Conservation (phyloP, 2,888 invertebrate species). For the Junonia oenone region DNA sequence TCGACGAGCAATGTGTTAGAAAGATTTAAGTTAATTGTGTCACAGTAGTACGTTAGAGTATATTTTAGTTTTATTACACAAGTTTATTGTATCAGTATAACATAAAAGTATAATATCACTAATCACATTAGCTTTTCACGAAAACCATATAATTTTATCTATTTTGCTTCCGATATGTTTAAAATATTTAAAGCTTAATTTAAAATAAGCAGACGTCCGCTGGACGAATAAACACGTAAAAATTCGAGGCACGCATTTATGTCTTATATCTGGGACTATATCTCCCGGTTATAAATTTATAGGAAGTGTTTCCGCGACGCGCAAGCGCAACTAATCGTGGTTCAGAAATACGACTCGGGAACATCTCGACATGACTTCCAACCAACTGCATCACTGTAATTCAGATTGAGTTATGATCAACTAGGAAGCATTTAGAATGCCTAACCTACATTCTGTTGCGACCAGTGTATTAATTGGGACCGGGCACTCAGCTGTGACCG, state of each 20-base stretch:
- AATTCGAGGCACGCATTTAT: slow-evolving; percentile 23
- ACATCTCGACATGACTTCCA: slow-evolving; percentile 18
- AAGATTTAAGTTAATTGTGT: not conserved
- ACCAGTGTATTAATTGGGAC: slow-evolving; percentile 30
- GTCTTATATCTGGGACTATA: slow-evolving; percentile 24
- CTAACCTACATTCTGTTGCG: slow-evolving; percentile 30
- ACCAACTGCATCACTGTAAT: slow-evolving; percentile 20
- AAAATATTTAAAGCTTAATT: slow-evolving; percentile 26
- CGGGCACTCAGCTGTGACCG: slow-evolving; percentile 26
- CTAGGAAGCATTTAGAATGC: slow-evolving; percentile 31
- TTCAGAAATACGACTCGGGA: slow-evolving; percentile 9
- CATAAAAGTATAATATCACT: not conserved
- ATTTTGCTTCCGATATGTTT: slow-evolving; percentile 15
- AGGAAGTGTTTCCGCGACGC: slow-evolving; percentile 24
- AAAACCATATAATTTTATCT: slow-evolving; percentile 2
- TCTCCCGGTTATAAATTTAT: slow-evolving; percentile 28
- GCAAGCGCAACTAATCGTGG: not conserved
- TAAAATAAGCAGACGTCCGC: slow-evolving; percentile 31
- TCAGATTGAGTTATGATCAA: slow-evolving; percentile 27
- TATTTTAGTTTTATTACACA: not conserved
- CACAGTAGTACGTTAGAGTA: not conserved
- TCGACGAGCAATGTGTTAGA: not conserved
- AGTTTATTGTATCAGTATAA: not conserved
- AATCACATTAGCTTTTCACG: slow-evolving; percentile 1
- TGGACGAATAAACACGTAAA: slow-evolving; percentile 28